phyloP scores from a whole-genome alignment of 2,797 vertebrate species.

The Sebastiscus albofasciatus region DNA sequence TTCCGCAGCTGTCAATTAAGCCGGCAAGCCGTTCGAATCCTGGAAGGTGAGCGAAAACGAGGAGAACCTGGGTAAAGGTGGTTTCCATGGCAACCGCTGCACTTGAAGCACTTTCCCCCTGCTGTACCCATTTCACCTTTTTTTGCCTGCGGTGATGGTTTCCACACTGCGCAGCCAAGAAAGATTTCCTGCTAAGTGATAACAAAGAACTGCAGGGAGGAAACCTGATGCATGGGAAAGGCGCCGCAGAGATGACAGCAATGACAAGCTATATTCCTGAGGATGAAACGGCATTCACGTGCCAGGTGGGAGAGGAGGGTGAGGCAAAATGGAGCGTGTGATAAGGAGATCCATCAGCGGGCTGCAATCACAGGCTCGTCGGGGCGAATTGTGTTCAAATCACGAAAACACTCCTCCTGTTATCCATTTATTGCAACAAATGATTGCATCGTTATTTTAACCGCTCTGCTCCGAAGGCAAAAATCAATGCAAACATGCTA shows the following conservation, averaged over 20 bases:
- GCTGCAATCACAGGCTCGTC: slow-evolving; percentile 18
- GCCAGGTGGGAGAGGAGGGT: slow-evolving; percentile 21
- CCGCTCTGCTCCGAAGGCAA: neutral
- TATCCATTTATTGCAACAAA: slow-evolving; percentile 39
- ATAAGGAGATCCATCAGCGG: slow-evolving; percentile 33
- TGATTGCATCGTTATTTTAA: slow-evolving; percentile 18
- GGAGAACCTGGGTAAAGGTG: slow-evolving; percentile 63
- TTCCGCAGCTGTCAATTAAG: slow-evolving; percentile 59
- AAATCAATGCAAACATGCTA: slow-evolving; percentile 56
- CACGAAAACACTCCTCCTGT: neutral
- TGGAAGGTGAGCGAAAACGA: slow-evolving; percentile 52
- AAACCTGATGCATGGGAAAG: slow-evolving; percentile 40
- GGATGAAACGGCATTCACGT: slow-evolving; percentile 21
- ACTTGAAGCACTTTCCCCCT: slow-evolving; percentile 33
- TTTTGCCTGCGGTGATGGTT: slow-evolving; percentile 52
- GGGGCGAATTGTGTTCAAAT: slow-evolving; percentile 6
- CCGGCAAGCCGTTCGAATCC: slow-evolving; percentile 18
- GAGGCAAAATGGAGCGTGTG: slow-evolving; percentile 12
- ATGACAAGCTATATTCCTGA: slow-evolving; percentile 43
- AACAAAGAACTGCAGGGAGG: slow-evolving; percentile 59
- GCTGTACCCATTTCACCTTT: slow-evolving; percentile 50
- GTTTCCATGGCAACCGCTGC: slow-evolving; percentile 69
- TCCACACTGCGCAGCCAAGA: slow-evolving; percentile 49
- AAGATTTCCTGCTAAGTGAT: slow-evolving; percentile 63
- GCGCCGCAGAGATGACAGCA: slow-evolving; percentile 39